A percentile compares a stretch with the other conserved stretches of the same genome.
phyloP scores from a whole-genome alignment of 1,140 invertebrate species.

The Uloborus diversus region DNA sequence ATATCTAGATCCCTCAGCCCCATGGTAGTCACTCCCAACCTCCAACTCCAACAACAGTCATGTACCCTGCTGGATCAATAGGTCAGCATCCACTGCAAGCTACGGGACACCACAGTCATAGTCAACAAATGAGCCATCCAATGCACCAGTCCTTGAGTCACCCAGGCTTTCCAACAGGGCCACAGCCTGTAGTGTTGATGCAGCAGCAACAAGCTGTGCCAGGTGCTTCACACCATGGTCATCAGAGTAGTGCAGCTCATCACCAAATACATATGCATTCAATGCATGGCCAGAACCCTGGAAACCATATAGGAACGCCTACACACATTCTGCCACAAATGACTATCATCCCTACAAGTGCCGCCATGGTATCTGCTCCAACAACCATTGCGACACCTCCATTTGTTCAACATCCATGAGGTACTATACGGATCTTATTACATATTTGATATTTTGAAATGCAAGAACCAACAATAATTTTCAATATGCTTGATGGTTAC shows the following conservation, averaged over 20 bases:
- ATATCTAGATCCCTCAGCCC: background rate
- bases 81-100: constrained; percentile 1
- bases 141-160: constrained; percentile 6
- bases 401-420: constrained; percentile 35
- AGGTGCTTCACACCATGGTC: background rate
- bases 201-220: constrained; percentile 29
- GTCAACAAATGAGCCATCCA: background rate
- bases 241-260: background rate
- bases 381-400: constrained; percentile 17
- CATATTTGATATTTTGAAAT: background rate
- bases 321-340: constrained; percentile 27
- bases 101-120: background rate
- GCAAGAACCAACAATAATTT: background rate
- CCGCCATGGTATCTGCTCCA: background rate
- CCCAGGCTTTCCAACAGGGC: constrained; percentile 14
- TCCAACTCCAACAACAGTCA: constrained; percentile 9
- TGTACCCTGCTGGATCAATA: constrained; percentile 1
- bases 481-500: too few relatives aligned
- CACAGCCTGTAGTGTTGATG: constrained; percentile 53
- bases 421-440: background rate
- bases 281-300: constrained; percentile 43
- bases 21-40: constrained; percentile 19
- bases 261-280: constrained; percentile 40
- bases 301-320: background rate
- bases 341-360: constrained; percentile 41